Base-by-base conservation (phyloP, 2,797 vertebrate genomes). In the Molossus molossus region DNA sequence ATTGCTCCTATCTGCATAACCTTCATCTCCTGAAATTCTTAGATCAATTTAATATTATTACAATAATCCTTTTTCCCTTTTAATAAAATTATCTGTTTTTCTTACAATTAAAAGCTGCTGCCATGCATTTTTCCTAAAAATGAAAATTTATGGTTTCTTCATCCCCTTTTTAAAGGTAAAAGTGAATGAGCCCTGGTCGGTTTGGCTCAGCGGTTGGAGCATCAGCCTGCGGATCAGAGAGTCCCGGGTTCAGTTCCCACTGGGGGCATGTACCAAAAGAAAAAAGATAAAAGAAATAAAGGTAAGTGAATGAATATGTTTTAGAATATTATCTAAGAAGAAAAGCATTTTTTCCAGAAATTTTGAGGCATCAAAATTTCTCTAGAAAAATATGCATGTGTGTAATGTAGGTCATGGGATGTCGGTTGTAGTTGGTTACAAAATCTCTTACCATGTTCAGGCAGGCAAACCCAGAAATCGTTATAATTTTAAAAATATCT, bases 261-360 rank as follows among this genome's bases (percentile, higher is more conserved):
- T 33, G 33, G 33, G 33, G 33, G 33, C 33, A 33, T 33, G 33
- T 33, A 33, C 33, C 33, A 33, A 33, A 33, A 33, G 33, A 33
- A 33, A 33, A 33, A 33, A 33, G 33, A 33, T 33, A 33, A 33
- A 33, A 33, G 33, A 33, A 33, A 33, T 33, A 33, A 33, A 33
- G 3, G 33, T 33, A 33, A 33, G 13, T 87, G 5, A 64, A 64
- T 89, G 11, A 70, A 53, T 89, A 67, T 75, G 7, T 90, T 95
- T 87, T 37, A 72, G 33, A 87, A 76, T 83, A 90, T 92, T 69
- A n/a, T 64, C 76, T 83, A 91, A 92, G 27, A 90, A 90, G 9
- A 3, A 87, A 79, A 73, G n/a, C 5, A 10, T n/a, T 83, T 37
- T 6, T 27, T 10, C 8, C 17, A 82, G 65, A 76, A 91, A 55